Evolutionary conservation across 2,113 vertebrate genomes (phyloP), one percentile per base, ranked within the genome.

Genomic region (Neoarius graeffei): DNA sequence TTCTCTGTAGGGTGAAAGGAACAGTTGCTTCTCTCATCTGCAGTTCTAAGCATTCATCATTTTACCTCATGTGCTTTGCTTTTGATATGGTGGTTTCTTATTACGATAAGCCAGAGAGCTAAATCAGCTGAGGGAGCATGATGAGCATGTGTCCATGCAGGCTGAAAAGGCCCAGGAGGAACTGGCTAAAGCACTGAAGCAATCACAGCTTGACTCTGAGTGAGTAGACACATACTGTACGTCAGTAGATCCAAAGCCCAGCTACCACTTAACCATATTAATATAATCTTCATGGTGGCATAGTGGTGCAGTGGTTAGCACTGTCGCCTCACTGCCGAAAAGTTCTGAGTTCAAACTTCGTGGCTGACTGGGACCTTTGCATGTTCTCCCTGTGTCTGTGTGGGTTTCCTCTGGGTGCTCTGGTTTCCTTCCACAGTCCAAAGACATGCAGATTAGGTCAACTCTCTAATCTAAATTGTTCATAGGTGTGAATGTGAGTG

Each of bases 191-290:
- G 95, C 93, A 13, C 86, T 97, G 60, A 85, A 90, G 88, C 95
- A 97, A 48, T 94, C 95, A 3, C 92, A 95, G 88, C 94, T 73
- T 60, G 96, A 95, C 90, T 93, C 95, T 79, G 95, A 95, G 97
- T 98, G 89, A 95, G 97, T 94, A 5, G 73, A 81, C 8, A 1
- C 25, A 5, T 54, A n/a, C n/a, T n/a, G n/a, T n/a, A 23, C n/a
- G 74, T 52, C 74, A 77, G 48, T 14, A 54, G 10, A n/a, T 23
- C 74, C 35, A 74, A 74, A 19, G 19, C 35, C 23, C 7, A 48
- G 42, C 10, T 48, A 20, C 17, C 3, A 74, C 48, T 42, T 48
- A 74, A 23, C 8, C 35, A 5, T 74, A 11, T 48, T 74, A 74
- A 50, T 74, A 74, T 23, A 74, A 74, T 74, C 8, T 48, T 23